Evolutionary conservation across 2,888 invertebrate genomes (phyloP).

Genomic region (Meteorus cinctellus): DNA sequence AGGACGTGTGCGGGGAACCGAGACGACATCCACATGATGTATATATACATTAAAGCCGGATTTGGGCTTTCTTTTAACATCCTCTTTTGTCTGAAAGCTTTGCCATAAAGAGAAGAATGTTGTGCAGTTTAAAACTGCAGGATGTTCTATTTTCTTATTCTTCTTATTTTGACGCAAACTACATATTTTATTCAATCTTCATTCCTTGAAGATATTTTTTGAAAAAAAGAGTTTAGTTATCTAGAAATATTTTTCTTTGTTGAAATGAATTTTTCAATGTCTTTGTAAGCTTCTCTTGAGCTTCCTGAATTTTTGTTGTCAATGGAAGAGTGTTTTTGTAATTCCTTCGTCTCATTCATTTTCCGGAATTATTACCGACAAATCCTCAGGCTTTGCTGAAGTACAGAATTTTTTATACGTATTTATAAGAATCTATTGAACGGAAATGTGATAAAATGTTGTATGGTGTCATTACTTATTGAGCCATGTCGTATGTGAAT

Average conservation of each 20-base stretch:
- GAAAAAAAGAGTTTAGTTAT: not conserved
- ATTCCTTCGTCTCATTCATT: too few species aligned
- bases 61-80: constrained; percentile 22
- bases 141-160: not conserved
- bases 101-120: not conserved
- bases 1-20: not conserved
- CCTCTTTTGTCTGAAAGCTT: constrained; percentile 33
- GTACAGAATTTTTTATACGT: not conserved
- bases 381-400: too few species aligned
- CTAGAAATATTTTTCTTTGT: not conserved
- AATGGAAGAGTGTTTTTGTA: too few species aligned
- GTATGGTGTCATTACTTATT: constrained; percentile 2
- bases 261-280: not conserved
- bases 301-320: too few species aligned
- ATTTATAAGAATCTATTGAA: not conserved
- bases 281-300: too few species aligned
- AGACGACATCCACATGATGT: not conserved
- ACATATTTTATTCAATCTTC: not conserved
- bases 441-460: not conserved
- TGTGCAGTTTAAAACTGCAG: not conserved
- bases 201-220: not conserved
- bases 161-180: not conserved
- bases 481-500: not conserved
- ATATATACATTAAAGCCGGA: constrained; percentile 32
- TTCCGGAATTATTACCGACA: too few species aligned